Base-by-base conservation (phyloP, 2,888 invertebrate genomes). In the Diarsia rubi region DNA sequence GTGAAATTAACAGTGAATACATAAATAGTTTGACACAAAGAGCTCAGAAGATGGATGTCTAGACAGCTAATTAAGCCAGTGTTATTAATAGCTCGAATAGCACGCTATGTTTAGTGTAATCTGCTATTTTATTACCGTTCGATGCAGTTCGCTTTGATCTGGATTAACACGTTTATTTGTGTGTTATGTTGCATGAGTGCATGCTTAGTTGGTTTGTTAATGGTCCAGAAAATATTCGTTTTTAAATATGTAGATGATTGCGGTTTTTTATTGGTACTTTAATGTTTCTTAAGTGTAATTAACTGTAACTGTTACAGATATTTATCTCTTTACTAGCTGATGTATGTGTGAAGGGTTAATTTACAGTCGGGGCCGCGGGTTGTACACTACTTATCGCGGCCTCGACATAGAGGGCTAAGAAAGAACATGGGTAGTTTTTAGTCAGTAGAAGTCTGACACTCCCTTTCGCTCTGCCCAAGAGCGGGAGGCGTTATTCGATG, bases 21-120 rank as follows among this genome's bases (percentile, higher is more conserved):
- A 75, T 45, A 77, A 77, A 81, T 72, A 79, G 66, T 3, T 31
- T 68, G 66, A 54, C 49, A 78, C 62, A 82, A 49, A 68, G 65
- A 69, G 79, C 79, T 83, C 78, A 79, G 79, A 72, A 78, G 82
- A 76, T 86, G 63, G 84, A 83, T 84, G 89, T 88, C 88, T 86
- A 85, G 86, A 84, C 84, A 79, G 85, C 80, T 88, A 86, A 86
- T 86, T 81, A 82, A 80, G 63, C 67, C 70, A 73, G 69, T 64
- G 77, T 81, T 89, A 82, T 80, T 80, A 75, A 75, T 74, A 82
- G 81, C 82, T 75, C 45, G 27, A 78, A 79, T 47, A 83, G 44
- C 76, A 75, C 64, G 82, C 67, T 85, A 77, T 75, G 65, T 69
- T 74, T 72, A 81, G 21, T 14, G 42, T 67, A 72, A 66, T 68